Evolutionary conservation across 2,113 vertebrate species (phyloP).

Genomic region (Holacanthus passer): DNA sequence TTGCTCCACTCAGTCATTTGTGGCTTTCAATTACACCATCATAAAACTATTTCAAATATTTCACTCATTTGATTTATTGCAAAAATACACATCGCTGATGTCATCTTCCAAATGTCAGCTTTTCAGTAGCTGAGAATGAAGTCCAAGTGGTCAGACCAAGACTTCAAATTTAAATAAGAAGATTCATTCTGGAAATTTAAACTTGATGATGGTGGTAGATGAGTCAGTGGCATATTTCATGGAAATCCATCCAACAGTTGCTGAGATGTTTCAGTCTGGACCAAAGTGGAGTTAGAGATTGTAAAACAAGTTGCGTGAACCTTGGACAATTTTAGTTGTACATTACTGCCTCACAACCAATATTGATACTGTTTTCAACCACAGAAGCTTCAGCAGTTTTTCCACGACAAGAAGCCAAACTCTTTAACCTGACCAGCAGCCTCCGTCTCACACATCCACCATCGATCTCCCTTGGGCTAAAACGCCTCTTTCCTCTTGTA

Average conservation of each 20-base stretch:
- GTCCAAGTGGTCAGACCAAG: not conserved
- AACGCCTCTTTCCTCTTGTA: constrained; percentile 45
- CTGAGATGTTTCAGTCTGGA: too few relatives aligned
- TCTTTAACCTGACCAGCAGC: constrained; percentile 41
- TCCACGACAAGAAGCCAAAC: constrained; percentile 26
- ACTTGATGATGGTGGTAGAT: too few relatives aligned
- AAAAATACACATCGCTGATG: too few relatives aligned
- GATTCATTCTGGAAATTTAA: too few relatives aligned
- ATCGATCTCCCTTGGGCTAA: constrained; percentile 56
- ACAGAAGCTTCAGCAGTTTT: constrained; percentile 21
- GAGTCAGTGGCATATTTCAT: too few relatives aligned
- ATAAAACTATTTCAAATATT: not conserved
- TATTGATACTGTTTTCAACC: constrained; percentile 12
- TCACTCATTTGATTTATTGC: not conserved
- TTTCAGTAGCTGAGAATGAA: not conserved
- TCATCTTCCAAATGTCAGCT: not conserved
- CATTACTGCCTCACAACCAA: constrained; percentile 14
- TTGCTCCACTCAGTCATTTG: not conserved
- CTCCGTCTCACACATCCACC: constrained; percentile 33
- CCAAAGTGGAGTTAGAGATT: not conserved
- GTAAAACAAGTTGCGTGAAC: not conserved
- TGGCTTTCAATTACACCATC: not conserved
- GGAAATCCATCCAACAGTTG: too few relatives aligned
- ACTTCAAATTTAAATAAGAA: not conserved
- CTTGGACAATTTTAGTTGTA: not conserved